Conservation (phyloP, 2,113 vertebrate species). For the Thunnus thynnus region DNA sequence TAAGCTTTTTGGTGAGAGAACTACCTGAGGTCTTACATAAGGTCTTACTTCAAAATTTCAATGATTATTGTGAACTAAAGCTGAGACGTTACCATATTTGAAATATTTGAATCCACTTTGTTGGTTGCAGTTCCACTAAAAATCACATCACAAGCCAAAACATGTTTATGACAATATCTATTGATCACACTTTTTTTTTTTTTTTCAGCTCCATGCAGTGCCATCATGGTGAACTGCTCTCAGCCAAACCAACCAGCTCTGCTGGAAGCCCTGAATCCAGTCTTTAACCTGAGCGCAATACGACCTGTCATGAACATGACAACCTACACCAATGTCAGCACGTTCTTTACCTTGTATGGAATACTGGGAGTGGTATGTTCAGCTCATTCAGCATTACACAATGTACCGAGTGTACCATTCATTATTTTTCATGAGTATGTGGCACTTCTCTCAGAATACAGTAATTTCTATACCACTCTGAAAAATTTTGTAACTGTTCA, state of each 20-base stretch:
- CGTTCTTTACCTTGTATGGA: conserved; percentile 74
- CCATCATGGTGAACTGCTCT: conserved; percentile 71
- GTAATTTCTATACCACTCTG: background rate
- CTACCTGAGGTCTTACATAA: background rate
- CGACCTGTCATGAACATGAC: conserved; percentile 74
- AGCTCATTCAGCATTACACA: background rate
- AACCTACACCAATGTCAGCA: conserved; percentile 62
- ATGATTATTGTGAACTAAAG: no score
- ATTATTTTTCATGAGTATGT: background rate
- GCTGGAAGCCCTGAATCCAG: conserved; percentile 63
- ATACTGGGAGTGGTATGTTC: conserved; percentile 84
- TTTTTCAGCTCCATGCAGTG: conserved; percentile 52
- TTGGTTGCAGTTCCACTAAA: background rate
- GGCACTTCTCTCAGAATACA: background rate
- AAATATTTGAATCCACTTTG: background rate
- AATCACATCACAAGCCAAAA: background rate
- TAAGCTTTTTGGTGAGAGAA: conserved; percentile 28
- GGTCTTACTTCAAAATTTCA: no score
- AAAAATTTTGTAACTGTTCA: background rate
- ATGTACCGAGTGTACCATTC: background rate
- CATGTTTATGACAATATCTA: background rate
- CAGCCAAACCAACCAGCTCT: conserved; percentile 62
- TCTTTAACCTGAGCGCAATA: conserved; percentile 66
- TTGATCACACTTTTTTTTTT: background rate
- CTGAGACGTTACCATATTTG: background rate